Evolutionary conservation across 2,113 vertebrate genomes (phyloP).

Genomic region (Hepsetus odoe): DNA sequence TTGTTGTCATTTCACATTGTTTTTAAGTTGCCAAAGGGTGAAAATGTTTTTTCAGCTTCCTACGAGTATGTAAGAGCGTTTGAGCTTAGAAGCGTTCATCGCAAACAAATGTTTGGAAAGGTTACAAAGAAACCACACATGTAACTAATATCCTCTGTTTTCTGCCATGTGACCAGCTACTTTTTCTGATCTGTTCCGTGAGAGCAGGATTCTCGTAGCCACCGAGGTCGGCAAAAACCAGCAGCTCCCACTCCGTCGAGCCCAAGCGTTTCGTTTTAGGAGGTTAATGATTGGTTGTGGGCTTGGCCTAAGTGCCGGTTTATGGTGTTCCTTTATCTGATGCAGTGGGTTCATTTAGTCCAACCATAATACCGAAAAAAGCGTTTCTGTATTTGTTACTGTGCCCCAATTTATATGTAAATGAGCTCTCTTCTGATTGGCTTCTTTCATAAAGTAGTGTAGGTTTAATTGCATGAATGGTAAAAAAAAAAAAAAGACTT

Average conservation of each 20-base stretch:
- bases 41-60: background rate
- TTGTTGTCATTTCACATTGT: background rate
- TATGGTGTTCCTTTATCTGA: background rate
- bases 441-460: no score
- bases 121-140: background rate
- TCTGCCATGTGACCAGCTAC: background rate
- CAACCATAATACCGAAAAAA: background rate
- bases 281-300: constrained; percentile 40
- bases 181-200: background rate
- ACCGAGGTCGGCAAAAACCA: no score
- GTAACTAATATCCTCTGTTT: background rate
- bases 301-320: constrained; percentile 5
- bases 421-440: no score
- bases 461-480: no score
- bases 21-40: background rate
- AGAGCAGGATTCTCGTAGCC: background rate
- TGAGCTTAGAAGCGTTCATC: background rate
- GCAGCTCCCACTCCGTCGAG: background rate
- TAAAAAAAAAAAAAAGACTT: no score
- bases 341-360: background rate
- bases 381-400: no score
- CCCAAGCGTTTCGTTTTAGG: background rate
- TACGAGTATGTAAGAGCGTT: background rate
- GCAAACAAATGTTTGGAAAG: background rate
- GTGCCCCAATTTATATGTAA: no score